Base-by-base conservation (phyloP, 2,113 vertebrate species). In the Passer montanus region DNA sequence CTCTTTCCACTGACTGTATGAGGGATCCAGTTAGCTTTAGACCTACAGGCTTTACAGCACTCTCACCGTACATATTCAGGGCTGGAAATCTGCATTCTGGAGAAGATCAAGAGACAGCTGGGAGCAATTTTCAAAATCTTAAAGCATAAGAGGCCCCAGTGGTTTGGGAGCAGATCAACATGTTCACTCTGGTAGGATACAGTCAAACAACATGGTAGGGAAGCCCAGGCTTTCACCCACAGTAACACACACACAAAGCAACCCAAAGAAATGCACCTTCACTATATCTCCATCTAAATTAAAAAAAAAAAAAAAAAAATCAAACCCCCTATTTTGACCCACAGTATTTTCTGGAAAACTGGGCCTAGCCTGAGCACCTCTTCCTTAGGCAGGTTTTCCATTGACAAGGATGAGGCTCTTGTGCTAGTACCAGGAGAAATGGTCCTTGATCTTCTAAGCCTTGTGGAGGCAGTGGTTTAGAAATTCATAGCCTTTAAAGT, bases 1-100 rank as follows among this genome's bases (percentile, higher is more conserved):
- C 18, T 49, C 22, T 62, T 84, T 19, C 11, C 49, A 79, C 12
- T 1, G 1, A 15, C 1, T 9, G 8, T 2, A 7, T 1, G 15
- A 49, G 10, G 41, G 53, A 93, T 37, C 31, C 15, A 35, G 41
- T 13, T 1, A 59, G 30, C n/a, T 76, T 69, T 31, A 66, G 68
- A 76, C 37, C 55, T 18, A 6, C 6, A 56, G 44, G 31, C 22
- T 82, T 75, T 44, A 53, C 23, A 66, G 59, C 23, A 46, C 37
- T 55, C 47, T 14, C 49, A n/a, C 49, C 20, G 6, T 2, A 11
- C 18, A 18, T 4, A 13, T 9, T 37, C 50, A 59, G 64, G 67
- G 55, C 59, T 89, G 68, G 28, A 76, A 86, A 81, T 20, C 9
- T 4, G 17, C 41, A 44, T 35, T 28, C 30, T 19, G 68, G 31